Evolutionary conservation across 2,113 vertebrate species (phyloP).

Genomic region (Mellivora capensis): DNA sequence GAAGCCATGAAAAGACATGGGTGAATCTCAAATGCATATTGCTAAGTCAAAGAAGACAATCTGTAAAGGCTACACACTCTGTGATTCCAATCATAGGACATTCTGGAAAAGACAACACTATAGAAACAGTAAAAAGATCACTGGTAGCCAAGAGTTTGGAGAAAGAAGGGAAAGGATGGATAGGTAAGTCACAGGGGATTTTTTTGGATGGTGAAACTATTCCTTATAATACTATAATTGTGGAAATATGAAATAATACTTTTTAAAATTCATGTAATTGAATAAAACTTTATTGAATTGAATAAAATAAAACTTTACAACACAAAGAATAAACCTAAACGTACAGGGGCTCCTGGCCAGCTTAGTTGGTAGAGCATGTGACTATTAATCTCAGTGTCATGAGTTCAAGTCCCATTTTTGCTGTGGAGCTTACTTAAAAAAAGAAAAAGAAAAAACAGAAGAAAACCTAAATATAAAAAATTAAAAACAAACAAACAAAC

Average conservation of each 20-base stretch:
- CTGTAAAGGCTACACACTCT: neutral
- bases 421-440: neutral
- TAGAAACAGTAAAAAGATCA: neutral
- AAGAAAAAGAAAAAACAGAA: neutral
- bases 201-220: neutral
- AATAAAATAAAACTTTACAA: neutral
- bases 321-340: neutral
- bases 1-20: neutral
- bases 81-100: neutral
- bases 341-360: neutral
- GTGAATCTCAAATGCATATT: neutral
- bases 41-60: neutral
- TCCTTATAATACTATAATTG: neutral
- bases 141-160: neutral
- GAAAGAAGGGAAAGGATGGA: neutral
- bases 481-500: neutral
- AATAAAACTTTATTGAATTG: no score
- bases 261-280: no score
- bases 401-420: neutral
- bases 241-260: no score
- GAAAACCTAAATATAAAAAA: neutral
- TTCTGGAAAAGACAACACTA: neutral
- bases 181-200: neutral
- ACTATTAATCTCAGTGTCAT: neutral
- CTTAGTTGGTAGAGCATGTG: neutral